Percentiles rank a stretch among this genome's conserved stretches.
Conservation (phyloP, 2,113 vertebrate species). For the Corvus cornix region DNA sequence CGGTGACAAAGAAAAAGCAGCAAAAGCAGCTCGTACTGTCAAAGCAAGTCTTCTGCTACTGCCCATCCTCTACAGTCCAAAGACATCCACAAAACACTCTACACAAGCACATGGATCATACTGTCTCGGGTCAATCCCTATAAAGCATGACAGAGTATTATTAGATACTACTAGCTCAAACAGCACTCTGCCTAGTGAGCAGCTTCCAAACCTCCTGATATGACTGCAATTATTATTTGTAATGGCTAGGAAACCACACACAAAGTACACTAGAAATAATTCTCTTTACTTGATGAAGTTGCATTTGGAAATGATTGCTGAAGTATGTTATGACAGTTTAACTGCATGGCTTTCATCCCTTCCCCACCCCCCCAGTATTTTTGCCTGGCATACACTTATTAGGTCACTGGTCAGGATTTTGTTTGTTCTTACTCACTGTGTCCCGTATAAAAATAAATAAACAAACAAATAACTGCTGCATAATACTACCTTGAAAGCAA, state of each 20-base stretch:
- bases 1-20: background rate
- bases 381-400: background rate
- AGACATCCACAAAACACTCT: background rate
- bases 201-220: background rate
- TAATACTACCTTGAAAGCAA: background rate
- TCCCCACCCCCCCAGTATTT: background rate
- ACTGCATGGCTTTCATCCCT: background rate
- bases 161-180: slow-evolving; percentile 14
- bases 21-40: background rate
- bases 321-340: background rate
- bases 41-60: background rate
- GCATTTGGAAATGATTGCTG: background rate
- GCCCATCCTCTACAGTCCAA: background rate
- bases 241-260: background rate
- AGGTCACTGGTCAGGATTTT: background rate
- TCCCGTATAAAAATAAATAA: background rate
- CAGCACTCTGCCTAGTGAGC: background rate
- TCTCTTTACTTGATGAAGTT: background rate
- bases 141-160: slow-evolving; percentile 13
- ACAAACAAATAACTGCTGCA: background rate
- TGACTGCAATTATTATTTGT: slow-evolving; percentile 13
- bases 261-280: background rate
- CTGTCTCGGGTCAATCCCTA: background rate
- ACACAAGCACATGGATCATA: background rate
- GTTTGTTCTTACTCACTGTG: background rate